Evolutionary conservation across 2,113 vertebrate genomes (phyloP).

Genomic region (Hippocampus comes): DNA sequence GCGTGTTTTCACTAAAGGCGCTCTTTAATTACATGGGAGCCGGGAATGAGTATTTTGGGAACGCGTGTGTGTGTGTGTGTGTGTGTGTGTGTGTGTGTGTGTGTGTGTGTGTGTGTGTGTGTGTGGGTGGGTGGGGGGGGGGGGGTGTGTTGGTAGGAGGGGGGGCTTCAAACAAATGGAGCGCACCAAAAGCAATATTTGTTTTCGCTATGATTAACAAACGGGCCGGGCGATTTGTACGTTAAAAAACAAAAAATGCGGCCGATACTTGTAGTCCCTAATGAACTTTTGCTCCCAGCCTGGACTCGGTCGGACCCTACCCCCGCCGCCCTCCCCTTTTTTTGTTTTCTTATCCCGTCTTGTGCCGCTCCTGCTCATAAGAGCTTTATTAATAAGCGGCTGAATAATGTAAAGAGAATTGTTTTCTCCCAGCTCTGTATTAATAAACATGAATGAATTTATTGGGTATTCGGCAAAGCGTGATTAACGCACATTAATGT

Average conservation of each 20-base stretch:
- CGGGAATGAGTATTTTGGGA: constrained; percentile 80
- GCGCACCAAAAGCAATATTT: constrained; percentile 82
- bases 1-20: constrained; percentile 81
- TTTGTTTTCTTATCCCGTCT: constrained; percentile 20
- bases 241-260: constrained; percentile 45
- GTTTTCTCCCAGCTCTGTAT: constrained; percentile 79
- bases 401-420: constrained; percentile 80
- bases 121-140: too few relatives aligned
- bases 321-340: constrained; percentile 24
- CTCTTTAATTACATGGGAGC: constrained; percentile 82
- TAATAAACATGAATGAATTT: constrained; percentile 83
- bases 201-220: constrained; percentile 79
- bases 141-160: constrained; percentile 14
- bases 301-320: constrained; percentile 29
- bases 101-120: constrained; percentile 52
- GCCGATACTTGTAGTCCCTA: constrained; percentile 38
- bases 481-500: constrained; percentile 79
- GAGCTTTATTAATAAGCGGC: constrained; percentile 74
- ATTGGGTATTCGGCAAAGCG: constrained; percentile 78
- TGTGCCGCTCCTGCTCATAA: constrained; percentile 63
- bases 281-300: constrained; percentile 65
- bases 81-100: constrained; percentile 21
- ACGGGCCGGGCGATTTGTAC: constrained; percentile 70
- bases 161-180: constrained; percentile 78
- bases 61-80: constrained; percentile 61